Evolutionary conservation across 1,140 invertebrate species (phyloP).

Genomic region (Drosophila fuyamai): DNA sequence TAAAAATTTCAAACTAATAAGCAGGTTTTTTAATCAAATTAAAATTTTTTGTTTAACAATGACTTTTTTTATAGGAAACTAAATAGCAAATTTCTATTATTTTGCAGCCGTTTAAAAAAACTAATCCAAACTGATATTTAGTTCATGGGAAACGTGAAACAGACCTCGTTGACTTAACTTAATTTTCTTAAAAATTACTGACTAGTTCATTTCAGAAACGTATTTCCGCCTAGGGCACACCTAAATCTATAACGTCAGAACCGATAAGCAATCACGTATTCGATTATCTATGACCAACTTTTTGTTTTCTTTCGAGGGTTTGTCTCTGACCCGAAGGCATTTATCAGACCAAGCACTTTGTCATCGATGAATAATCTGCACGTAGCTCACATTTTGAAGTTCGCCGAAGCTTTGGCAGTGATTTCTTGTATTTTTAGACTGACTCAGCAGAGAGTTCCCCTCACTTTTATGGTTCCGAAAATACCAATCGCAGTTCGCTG

Average conservation of each 20-base stretch:
- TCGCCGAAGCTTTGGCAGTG: constrained; percentile 17
- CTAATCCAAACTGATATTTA: too few species aligned
- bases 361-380: constrained; percentile 46
- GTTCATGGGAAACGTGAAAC: too few species aligned
- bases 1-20: too few species aligned
- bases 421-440: constrained; percentile 37
- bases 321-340: constrained; percentile 25
- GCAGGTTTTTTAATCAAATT: too few species aligned
- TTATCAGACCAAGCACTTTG: constrained; percentile 33
- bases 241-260: constrained; percentile 22
- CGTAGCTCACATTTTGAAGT: constrained; percentile 38
- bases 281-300: constrained; percentile 27
- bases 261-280: constrained; percentile 25
- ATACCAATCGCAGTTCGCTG: constrained; percentile 30
- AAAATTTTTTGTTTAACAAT: too few species aligned
- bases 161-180: too few species aligned
- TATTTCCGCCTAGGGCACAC: constrained; percentile 9
- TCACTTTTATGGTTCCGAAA: constrained; percentile 20
- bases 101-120: too few species aligned
- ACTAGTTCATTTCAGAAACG: not conserved
- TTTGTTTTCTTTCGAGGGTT: constrained; percentile 29
- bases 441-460: constrained; percentile 25
- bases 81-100: too few species aligned
- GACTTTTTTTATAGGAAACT: too few species aligned
- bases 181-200: not conserved